Conservation (phyloP, 1,140 invertebrate genomes). For the Hormaphis cornu region DNA sequence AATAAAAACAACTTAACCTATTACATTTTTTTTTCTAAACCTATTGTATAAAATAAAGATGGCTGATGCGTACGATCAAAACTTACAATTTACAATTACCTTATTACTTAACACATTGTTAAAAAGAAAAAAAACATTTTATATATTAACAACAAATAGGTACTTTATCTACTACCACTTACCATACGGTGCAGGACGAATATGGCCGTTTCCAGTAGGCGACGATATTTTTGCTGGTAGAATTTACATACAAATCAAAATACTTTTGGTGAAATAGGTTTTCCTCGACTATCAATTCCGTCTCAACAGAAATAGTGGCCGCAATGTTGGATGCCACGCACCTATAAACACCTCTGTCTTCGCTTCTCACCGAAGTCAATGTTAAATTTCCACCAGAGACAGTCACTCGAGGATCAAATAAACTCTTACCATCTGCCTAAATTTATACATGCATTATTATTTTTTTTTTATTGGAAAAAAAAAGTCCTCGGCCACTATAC, state of each 20-base stretch:
- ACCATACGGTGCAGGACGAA: slow-evolving; percentile 67
- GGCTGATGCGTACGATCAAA: too few species aligned
- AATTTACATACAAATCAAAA: slow-evolving; percentile 73
- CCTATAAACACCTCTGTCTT: slow-evolving; percentile 83
- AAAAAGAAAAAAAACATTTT: too few species aligned
- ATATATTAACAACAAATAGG: too few species aligned
- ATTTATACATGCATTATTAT: not conserved
- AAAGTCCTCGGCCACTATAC: too few species aligned
- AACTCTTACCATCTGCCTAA: slow-evolving; percentile 56
- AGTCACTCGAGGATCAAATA: slow-evolving; percentile 59
- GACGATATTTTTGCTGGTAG: slow-evolving; percentile 65
- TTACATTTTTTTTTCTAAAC: too few species aligned
- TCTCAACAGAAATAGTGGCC: slow-evolving; percentile 74
- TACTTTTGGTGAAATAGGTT: slow-evolving; percentile 80
- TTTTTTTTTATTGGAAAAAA: too few species aligned
- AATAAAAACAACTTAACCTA: too few species aligned
- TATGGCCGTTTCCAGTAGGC: slow-evolving; percentile 73
- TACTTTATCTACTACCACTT: too few species aligned
- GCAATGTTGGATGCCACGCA: slow-evolving; percentile 87
- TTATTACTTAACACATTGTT: too few species aligned
- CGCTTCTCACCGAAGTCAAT: slow-evolving; percentile 67
- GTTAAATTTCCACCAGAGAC: slow-evolving; percentile 77
- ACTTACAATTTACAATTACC: too few species aligned
- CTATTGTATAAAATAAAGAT: too few species aligned
- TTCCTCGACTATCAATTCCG: slow-evolving; percentile 76